Evolutionary conservation across 2,797 vertebrate species (phyloP).

Genomic region (Tokudaia tokunoshimensis): DNA sequence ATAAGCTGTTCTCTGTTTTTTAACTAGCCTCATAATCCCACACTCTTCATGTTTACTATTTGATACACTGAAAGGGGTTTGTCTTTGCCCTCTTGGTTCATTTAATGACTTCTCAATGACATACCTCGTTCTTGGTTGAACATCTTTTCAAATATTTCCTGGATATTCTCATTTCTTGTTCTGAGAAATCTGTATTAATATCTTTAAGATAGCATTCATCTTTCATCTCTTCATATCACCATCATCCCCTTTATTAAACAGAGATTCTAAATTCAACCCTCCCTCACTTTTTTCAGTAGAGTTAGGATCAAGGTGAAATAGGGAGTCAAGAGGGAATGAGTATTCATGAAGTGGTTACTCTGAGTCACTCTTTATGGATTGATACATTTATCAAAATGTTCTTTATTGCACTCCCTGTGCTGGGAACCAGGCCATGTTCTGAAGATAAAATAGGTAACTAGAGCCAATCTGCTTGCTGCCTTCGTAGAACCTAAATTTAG

Average conservation of each 20-base stretch:
- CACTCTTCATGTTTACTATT: background rate
- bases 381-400: conserved; percentile 27
- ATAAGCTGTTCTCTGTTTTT: background rate
- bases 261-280: background rate
- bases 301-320: background rate
- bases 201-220: background rate
- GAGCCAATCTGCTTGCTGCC: background rate
- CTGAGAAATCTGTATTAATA: background rate
- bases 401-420: background rate
- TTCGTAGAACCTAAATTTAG: conserved; percentile 2
- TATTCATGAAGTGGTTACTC: background rate
- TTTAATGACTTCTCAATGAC: background rate
- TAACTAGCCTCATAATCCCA: background rate
- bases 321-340: background rate
- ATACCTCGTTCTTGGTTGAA: background rate
- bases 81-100: background rate
- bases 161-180: background rate
- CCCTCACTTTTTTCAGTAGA: background rate
- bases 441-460: conserved; percentile 2
- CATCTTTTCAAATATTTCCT: conserved; percentile 39
- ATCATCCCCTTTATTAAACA: background rate
- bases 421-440: conserved; percentile 41
- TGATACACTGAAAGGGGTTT: background rate
- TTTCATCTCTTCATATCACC: background rate
- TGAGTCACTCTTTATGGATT: conserved; percentile 12